A percentile compares a stretch with the other conserved stretches of the same genome.
phyloP scores from a whole-genome alignment of 2,113 vertebrate species.

The Cryptoleucopteryx plumbea region DNA sequence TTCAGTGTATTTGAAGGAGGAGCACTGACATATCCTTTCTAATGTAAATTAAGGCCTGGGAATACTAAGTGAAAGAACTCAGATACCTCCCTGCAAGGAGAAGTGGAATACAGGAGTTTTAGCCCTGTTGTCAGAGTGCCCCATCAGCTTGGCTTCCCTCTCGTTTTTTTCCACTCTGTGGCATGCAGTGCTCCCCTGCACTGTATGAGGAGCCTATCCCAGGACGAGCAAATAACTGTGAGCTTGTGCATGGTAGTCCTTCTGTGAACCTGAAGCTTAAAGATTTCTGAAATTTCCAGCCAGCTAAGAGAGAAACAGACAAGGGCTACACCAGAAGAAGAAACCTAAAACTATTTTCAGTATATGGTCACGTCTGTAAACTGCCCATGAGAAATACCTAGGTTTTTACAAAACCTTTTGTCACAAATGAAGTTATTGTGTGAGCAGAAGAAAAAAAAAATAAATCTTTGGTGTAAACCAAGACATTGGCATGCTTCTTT shows the following conservation, averaged over 20 bases:
- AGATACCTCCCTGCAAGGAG: background rate
- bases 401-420: background rate
- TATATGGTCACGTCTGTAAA: background rate
- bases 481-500: background rate
- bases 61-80: background rate
- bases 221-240: background rate
- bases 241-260: background rate
- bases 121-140: rapidly evolving
- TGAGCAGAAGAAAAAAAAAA: background rate
- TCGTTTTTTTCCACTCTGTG: background rate
- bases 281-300: background rate
- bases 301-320: background rate
- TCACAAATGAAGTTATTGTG: background rate
- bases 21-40: background rate
- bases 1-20: background rate
- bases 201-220: background rate
- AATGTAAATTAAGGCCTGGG: background rate
- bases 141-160: background rate
- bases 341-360: background rate
- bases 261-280: background rate
- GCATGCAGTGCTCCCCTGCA: background rate
- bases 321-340: background rate
- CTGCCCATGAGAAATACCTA: background rate
- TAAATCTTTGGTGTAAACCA: background rate
- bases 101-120: background rate